phyloP scores from a whole-genome alignment of 1,140 invertebrate genomes.

The Drosophila santomea region DNA sequence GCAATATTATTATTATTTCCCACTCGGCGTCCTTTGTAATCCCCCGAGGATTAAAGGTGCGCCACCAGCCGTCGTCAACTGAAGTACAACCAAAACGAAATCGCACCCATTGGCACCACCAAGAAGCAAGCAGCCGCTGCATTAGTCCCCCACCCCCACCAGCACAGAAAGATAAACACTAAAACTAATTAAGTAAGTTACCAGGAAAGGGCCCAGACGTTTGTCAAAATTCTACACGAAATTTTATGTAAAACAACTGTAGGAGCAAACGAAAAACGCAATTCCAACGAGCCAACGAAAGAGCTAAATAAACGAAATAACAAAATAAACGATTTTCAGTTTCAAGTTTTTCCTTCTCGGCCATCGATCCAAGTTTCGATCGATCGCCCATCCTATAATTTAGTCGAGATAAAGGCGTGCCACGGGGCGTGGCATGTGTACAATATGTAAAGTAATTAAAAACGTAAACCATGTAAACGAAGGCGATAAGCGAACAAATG shows the following conservation, averaged over 20 bases:
- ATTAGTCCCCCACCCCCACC: background rate
- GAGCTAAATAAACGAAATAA: conserved; percentile 17
- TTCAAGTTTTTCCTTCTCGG: conserved; percentile 48
- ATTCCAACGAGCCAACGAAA: conserved; percentile 63
- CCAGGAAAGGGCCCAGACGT: conserved; percentile 65
- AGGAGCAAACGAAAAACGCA: conserved; percentile 85
- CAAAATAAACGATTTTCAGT: conserved; percentile 43
- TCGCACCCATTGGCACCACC: conserved; percentile 67
- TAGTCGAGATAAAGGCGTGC: conserved; percentile 25
- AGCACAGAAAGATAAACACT: background rate
- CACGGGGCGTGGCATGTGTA: conserved; percentile 55
- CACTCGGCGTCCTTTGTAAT: conserved; percentile 72
- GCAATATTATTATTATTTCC: conserved; percentile 84
- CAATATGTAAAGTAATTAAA: conserved; percentile 67
- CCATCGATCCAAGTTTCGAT: conserved; percentile 50
- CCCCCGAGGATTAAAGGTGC: conserved; percentile 65
- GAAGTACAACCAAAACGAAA: conserved; percentile 76
- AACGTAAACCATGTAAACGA: conserved; percentile 47
- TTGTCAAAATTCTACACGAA: conserved; percentile 79
- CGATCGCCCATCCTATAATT: conserved; percentile 52
- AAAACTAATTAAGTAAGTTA: background rate
- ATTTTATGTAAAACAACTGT: conserved; percentile 81
- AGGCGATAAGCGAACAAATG: conserved; percentile 62
- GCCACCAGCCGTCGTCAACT: conserved; percentile 60
- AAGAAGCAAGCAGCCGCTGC: conserved; percentile 46